Evolutionary conservation across 2,797 vertebrate species (phyloP), one percentile per base, ranked within the genome.

Genomic region (Rhynchonycteris naso): DNA sequence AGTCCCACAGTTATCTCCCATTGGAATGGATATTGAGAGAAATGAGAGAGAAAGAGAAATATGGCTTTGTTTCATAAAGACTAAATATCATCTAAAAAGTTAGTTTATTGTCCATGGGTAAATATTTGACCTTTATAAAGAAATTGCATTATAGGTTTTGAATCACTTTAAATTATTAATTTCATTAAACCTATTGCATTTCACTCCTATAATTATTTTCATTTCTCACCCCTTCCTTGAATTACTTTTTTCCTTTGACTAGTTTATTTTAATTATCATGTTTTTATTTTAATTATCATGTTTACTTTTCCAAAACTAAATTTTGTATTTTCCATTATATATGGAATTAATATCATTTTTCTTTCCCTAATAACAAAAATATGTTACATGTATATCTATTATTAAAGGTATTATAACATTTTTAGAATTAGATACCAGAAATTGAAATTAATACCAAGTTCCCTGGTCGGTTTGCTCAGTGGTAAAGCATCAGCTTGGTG

Each of bases 1-100:
- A 87, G 30, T 47, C 28, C 30, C 11, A 76, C 4, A 11, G 71
- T 87, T 85, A 43, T 61, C 74, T 94, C 94, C 74, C 50, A 8
- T 85, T 80, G 91, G 28, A 93, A 69, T 24, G 26, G 15, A 75
- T 79, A 54, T 38, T 84, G 38, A 88, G n/a, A 92, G 54, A 91
- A 84, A 93, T 76, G 24, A 83, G 52, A 91, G 33, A 69, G 33
- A 92, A 72, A 56, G 38, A 85, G 61, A 86, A 96, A 92, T 38
- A 79, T 2, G 14, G 11, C 33, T 96, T 94, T 83, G 63, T 90
- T 94, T 92, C 72, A 81, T 9, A 86, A 93, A 86, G 43, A 95
- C 58, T 83, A 88, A 90, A 90, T 78, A 61, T 80, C 68, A 83
- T 74, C 35, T 87, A 61, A 96, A 83, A 91, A 75, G 19, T 83